Percentiles rank a stretch among this genome's conserved stretches.
Evolutionary conservation across 2,113 vertebrate genomes (phyloP).

Genomic region (Clarias gariepinus): DNA sequence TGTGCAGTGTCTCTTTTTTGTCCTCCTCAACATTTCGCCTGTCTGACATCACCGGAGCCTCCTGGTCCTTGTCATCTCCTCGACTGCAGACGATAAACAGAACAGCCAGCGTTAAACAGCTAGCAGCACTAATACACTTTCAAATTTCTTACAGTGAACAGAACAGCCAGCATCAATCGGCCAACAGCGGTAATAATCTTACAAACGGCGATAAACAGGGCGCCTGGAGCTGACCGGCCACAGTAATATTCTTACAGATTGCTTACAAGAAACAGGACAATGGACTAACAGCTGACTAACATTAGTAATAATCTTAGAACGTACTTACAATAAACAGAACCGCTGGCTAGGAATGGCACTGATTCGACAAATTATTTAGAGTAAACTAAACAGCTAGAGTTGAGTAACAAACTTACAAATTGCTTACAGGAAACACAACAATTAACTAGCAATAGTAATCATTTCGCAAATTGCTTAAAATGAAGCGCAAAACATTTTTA

Average conservation of each 20-base stretch:
- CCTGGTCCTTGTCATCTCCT: not conserved
- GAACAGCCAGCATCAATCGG: not conserved
- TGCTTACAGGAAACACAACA: not conserved
- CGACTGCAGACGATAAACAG: not conserved
- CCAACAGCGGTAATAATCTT: not conserved
- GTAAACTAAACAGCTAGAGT: not conserved
- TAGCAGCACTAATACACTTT: not conserved
- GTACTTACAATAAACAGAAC: not conserved
- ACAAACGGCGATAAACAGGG: no score
- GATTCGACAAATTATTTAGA: not conserved
- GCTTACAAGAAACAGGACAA: not conserved
- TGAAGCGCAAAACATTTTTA: no score
- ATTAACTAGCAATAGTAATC: not conserved
- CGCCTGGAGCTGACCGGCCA: no score
- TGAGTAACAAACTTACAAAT: not conserved
- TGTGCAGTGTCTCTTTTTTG: not conserved
- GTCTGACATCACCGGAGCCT: not conserved
- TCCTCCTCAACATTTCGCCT: not conserved
- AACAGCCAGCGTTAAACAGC: not conserved
- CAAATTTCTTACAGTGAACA: not conserved
- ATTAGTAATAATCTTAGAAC: not conserved
- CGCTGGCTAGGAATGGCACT: not conserved
- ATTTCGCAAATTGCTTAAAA: not conserved
- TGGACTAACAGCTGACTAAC: not conserved
- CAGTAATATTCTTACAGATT: not conserved